Evolutionary conservation across 2,797 vertebrate species (phyloP), one percentile per base, ranked within the genome.

Genomic region (Microctenopoma lineatum): DNA sequence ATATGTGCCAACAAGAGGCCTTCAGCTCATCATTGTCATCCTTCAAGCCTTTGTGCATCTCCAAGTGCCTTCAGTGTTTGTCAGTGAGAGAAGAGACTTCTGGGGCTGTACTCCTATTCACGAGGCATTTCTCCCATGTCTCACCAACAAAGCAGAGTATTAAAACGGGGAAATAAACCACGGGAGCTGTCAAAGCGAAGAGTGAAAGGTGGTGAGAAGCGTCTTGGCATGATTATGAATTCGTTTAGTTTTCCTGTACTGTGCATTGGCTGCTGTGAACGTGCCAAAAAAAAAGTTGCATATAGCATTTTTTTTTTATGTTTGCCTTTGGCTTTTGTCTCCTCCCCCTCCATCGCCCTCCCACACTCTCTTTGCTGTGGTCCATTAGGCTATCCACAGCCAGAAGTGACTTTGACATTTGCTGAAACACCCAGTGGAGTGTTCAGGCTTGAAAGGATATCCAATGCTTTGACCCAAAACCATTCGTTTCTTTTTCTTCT

Each of bases 361-460:
- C 86, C 80, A 79, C 79, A 80, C 75, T 83, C 61, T 15, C 62
- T 70, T 73, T 67, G 78, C 84, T 77, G 84, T 89, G 88, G 79
- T 90, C 90, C 90, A 91, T 90, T 91, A 89, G 87, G 81, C 82
- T 84, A 75, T 90, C 89, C 83, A 84, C 84, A 84, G 84, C 78
- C 87, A 87, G 84, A 65, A 90, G 85, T 86, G 86, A 90, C 86
- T 92, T 87, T 92, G 91, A 90, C 91, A 90, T 91, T 89, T 91
- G 86, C 86, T 88, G 87, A 90, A 89, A 90, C 86, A 79, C 89
- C 88, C 90, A 90, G 89, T 84, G 85, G 89, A 91, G 81, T 90
- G 81, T 84, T 87, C 84, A 89, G 66, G 88, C 85, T 88, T 91
- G 88, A 90, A 92, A 89, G 87, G 80, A 90, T 86, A 86, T 90